Evolutionary conservation across 2,797 vertebrate species (phyloP).

Genomic region (Picus viridis): DNA sequence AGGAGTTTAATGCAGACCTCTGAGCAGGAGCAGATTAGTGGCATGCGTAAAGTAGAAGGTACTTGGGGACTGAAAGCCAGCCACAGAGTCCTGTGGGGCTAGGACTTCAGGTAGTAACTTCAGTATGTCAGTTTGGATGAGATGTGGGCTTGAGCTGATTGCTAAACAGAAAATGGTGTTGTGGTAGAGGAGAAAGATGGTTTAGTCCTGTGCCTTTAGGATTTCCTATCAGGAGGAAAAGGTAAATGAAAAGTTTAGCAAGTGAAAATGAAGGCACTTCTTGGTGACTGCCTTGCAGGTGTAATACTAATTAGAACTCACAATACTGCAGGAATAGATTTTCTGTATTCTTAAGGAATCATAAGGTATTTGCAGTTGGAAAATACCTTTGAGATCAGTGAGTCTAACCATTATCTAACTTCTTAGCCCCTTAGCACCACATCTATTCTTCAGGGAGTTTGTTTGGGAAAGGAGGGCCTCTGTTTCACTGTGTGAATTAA

Average conservation of each 20-base stretch:
- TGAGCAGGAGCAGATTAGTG: conserved; percentile 35
- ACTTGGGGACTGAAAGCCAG: background rate
- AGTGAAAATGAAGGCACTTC: conserved; percentile 33
- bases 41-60: conserved; percentile 7
- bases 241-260: conserved; percentile 54
- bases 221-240: conserved; percentile 34
- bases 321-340: conserved; percentile 18
- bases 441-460: background rate
- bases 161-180: conserved; percentile 45
- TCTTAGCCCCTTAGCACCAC: too few species aligned
- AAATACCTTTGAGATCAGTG: too few species aligned
- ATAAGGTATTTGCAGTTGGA: too few species aligned
- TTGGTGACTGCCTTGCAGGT: conserved; percentile 35
- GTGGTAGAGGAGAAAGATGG: conserved; percentile 17
- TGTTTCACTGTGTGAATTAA: background rate
- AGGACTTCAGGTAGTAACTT: conserved; percentile 38
- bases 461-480: conserved; percentile 14
- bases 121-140: conserved; percentile 57
- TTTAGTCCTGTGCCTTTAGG: conserved; percentile 40
- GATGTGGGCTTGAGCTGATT: conserved; percentile 5
- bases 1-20: conserved; percentile 61
- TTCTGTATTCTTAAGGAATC: background rate
- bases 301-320: conserved; percentile 43
- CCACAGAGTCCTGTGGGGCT: background rate
- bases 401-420: too few species aligned